Base-by-base conservation (phyloP, 1,140 invertebrate species). In the Trichonephila inaurata region DNA sequence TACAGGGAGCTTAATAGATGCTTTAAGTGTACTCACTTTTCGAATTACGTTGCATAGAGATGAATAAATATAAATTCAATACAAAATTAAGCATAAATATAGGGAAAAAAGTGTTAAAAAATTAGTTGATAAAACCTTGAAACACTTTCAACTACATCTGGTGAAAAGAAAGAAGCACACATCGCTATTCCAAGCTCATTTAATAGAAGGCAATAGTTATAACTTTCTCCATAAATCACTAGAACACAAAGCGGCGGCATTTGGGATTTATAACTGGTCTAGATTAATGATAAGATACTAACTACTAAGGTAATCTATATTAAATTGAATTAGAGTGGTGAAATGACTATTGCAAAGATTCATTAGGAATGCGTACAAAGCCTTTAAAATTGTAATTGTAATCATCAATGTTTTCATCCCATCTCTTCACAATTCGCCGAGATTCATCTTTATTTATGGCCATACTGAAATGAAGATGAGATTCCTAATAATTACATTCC, bases 351-450 rank as follows among this genome's bases (percentile, higher is more conserved):
- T 33, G 28, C 14, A 77, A 77, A 77, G 33, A 77, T 77, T 18
- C 28, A 77, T 40, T 33, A 77, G 18, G 6, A 77, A 77, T 14
- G 18, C 5, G 24, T 40, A 77, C 72, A 77, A 77, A 40, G 72
- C 72, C 72, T 77, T 77, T 77, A 40, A 77, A 77, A 77, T 40
- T 77, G 16, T 77, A 77, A 77, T 77, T 40, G 72, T 28, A 33
- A 19, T 77, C 14, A 51, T 40, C 24, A 77, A 14, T 77, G 72
- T 77, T 77, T 77, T 77, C 72, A 77, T 77, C 33, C 10, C 51
- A 51, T 51, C 7, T 51, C 51, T 51, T 14, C 28, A 6, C 72
- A 24, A 77, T 16, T 12, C 24, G 6, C 16, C 1, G 24, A 24
- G 28, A 77, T 77, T 77, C 69, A 24, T 77, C 69, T 77, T 33